Percentiles rank a stretch among this genome's conserved stretches.
phyloP scores from a whole-genome alignment of 2,888 invertebrate species.

The Zaprionus lineosus region DNA sequence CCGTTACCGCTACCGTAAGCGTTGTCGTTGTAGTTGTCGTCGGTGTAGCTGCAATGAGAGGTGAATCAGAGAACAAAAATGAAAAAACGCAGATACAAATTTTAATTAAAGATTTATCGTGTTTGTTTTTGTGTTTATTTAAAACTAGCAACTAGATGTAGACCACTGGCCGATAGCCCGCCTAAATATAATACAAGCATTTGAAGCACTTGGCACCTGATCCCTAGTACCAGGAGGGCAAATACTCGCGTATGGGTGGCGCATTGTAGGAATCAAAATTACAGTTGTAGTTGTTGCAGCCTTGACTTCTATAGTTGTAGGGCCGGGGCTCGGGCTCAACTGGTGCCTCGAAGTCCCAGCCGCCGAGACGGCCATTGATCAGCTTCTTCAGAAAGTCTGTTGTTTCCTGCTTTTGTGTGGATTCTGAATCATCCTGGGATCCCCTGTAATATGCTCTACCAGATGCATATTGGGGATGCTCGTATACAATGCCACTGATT shows the following conservation, averaged over 20 bases:
- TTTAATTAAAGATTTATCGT: no score
- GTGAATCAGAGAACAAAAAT: conserved; percentile 39
- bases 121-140: conserved; percentile 17
- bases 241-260: conserved; percentile 60
- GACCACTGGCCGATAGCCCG: no score
- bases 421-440: conserved; percentile 68
- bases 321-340: conserved; percentile 58
- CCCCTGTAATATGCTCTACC: conserved; percentile 68
- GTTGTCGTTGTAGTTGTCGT: conserved; percentile 14
- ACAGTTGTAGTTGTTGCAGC: conserved; percentile 58
- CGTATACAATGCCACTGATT: conserved; percentile 74
- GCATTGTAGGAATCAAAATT: conserved; percentile 60
- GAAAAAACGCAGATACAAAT: no score
- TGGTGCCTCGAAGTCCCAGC: conserved; percentile 61
- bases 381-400: conserved; percentile 74
- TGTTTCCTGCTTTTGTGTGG: conserved; percentile 68
- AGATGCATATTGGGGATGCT: conserved; percentile 74
- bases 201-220: no score
- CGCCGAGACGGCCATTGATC: conserved; percentile 66
- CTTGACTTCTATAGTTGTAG: conserved; percentile 63
- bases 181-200: no score
- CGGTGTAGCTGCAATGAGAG: conserved; percentile 61
- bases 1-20: no score
- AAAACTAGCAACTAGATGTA: conserved; percentile 29
- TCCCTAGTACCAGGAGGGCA: conserved; percentile 62